phyloP scores from a whole-genome alignment of 2,797 vertebrate genomes.

The Toxotes lorentzi region DNA sequence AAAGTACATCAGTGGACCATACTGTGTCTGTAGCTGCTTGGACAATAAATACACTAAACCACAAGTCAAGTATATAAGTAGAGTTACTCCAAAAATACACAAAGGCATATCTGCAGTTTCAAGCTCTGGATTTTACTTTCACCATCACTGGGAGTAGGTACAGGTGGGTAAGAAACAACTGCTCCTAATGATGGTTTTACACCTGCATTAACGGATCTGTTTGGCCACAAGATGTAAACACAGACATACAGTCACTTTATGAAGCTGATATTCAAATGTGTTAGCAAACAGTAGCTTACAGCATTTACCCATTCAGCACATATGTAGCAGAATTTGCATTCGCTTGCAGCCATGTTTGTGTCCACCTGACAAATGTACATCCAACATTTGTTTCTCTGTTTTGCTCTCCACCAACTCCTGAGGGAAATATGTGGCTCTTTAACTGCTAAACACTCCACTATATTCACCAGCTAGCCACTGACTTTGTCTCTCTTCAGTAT shows the following conservation, averaged over 20 bases:
- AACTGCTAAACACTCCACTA: not conserved
- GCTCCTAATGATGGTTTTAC: not conserved
- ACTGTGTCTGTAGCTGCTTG: not conserved
- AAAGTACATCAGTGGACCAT: not conserved
- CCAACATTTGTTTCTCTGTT: not conserved
- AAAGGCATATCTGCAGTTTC: slow-evolving; percentile 7
- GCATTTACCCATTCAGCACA: not conserved
- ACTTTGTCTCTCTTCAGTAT: not conserved
- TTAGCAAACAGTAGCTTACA: not conserved
- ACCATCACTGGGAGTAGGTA: not conserved
- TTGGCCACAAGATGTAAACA: not conserved
- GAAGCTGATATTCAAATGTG: not conserved
- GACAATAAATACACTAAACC: not conserved
- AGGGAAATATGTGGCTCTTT: not conserved
- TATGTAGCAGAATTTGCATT: not conserved
- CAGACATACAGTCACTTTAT: not conserved
- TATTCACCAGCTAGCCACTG: not conserved
- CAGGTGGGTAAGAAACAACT: not conserved
- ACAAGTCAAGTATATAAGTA: slow-evolving; percentile 4
- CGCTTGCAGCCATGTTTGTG: not conserved
- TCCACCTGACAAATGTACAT: not conserved
- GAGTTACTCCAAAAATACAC: slow-evolving; percentile 9
- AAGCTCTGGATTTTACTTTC: slow-evolving; percentile 2
- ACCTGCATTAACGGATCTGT: not conserved
- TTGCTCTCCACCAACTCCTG: not conserved